Conservation (phyloP, 1,140 invertebrate species). For the Drosophila funebris region DNA sequence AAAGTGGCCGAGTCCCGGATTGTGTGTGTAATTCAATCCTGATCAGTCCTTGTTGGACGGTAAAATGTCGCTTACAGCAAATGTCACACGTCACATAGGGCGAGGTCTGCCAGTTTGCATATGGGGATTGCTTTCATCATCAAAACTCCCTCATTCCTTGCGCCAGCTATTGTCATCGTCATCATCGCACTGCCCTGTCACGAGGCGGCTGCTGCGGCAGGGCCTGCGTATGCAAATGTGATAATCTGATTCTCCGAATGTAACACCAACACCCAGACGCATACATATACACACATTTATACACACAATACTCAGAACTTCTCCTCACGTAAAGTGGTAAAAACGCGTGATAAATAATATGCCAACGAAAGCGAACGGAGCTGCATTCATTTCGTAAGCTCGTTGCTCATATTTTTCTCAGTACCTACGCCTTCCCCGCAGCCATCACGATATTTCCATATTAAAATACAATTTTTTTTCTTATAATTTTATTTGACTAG, state of each 20-base stretch:
- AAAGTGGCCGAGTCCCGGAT: conserved; percentile 78
- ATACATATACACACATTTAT: conserved; percentile 3
- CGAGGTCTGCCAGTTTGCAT: conserved; percentile 30
- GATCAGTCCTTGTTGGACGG: conserved; percentile 66
- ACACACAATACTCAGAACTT: conserved; percentile 21
- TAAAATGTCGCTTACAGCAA: conserved; percentile 79
- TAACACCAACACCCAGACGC: conserved; percentile 16
- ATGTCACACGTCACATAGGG: conserved; percentile 72
- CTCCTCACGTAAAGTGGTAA: conserved; percentile 76
- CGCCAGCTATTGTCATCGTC: conserved; percentile 30
- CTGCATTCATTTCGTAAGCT: conserved; percentile 52
- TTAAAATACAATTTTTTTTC: conserved; percentile 67
- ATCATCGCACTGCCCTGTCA: conserved; percentile 54
- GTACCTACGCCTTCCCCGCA: background rate
- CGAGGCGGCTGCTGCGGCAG: conserved; percentile 29
- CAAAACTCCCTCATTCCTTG: conserved; percentile 32
- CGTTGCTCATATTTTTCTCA: background rate
- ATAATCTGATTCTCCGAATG: conserved; percentile 71
- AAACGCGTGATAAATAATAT: conserved; percentile 81
- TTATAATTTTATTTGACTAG: conserved; percentile 72
- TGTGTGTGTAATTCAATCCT: conserved; percentile 81
- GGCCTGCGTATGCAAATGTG: conserved; percentile 75
- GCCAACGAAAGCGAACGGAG: conserved; percentile 50
- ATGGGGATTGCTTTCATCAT: conserved; percentile 68
- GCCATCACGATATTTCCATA: conserved; percentile 52